Conservation (phyloP, 1,140 invertebrate species). For the Pseudomyrmex sp. region DNA sequence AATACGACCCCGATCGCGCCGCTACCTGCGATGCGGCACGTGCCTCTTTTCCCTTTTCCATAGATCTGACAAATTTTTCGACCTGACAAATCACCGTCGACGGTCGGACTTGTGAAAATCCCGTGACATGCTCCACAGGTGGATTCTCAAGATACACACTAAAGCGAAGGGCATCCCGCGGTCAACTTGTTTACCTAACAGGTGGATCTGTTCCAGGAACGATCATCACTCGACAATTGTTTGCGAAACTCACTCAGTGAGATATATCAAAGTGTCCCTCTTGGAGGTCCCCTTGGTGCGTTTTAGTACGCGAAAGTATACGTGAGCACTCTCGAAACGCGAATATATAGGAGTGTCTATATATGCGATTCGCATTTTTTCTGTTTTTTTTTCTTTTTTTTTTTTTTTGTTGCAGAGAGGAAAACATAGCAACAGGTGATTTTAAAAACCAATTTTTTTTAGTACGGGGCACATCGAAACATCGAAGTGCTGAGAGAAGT, state of each 20-base stretch:
- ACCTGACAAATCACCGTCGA: neutral
- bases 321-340: slow-evolving; percentile 7
- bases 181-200: slow-evolving; percentile 71
- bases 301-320: slow-evolving; percentile 1
- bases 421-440: slow-evolving; percentile 49
- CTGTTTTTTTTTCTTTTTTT: neutral
- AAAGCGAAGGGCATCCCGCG: slow-evolving; percentile 59
- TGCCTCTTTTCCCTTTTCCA: slow-evolving; percentile 58
- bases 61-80: slow-evolving; percentile 62
- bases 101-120: slow-evolving; percentile 54
- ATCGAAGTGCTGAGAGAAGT: slow-evolving; percentile 2
- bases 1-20: slow-evolving; percentile 62
- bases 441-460: slow-evolving; percentile 57
- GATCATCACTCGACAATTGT: slow-evolving; percentile 62
- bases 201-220: slow-evolving; percentile 64
- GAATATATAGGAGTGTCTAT: slow-evolving; percentile 11
- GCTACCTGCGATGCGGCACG: slow-evolving; percentile 68
- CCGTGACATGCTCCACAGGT: slow-evolving; percentile 61
- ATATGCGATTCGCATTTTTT: slow-evolving; percentile 31
- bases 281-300: slow-evolving; percentile 27
- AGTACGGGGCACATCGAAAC: neutral
- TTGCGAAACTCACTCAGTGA: slow-evolving; percentile 52
- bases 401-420: neutral
- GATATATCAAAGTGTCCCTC: slow-evolving; percentile 35
- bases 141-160: slow-evolving; percentile 55